These are phyloP conservation scores for Frieseomelitta varia DNA, from an alignment of 1,140 invertebrate species.

Conservation along the genomic window DNA sequence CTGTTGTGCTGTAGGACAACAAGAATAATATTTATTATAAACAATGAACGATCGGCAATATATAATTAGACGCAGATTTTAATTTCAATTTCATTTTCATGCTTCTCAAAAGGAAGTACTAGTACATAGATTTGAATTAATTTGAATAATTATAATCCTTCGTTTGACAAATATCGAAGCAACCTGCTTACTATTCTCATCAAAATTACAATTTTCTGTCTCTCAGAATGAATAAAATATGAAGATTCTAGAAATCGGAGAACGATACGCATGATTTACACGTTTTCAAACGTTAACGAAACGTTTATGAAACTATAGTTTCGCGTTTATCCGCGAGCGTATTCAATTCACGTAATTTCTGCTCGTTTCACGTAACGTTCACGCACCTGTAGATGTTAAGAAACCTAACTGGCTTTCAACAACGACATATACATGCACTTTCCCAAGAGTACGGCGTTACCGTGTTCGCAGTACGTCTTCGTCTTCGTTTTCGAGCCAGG, in stretches of 20 bases:
- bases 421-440: conserved; percentile 36
- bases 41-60: neutral
- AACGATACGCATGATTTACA: neutral
- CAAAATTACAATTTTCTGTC: neutral
- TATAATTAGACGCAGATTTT: neutral
- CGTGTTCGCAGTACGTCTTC: conserved; percentile 10
- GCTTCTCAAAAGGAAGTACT: too few relatives aligned
- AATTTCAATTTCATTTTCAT: neutral
- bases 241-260: neutral
- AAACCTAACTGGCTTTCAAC: conserved; percentile 2
- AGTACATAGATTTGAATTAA: neutral
- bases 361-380: conserved; percentile 11
- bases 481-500: conserved; percentile 1
- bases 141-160: neutral
- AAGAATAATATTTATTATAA: too few relatives aligned
- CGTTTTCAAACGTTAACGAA: conserved; percentile 3
- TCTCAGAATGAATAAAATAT: neutral
- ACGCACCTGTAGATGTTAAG: conserved; percentile 38
- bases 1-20: neutral
- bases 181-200: neutral
- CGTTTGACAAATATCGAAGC: neutral
- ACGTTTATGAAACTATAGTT: neutral
- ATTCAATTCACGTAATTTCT: conserved; percentile 31
- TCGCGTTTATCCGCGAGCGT: conserved; percentile 7
- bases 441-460: conserved; percentile 4